Evolutionary conservation across 2,113 vertebrate species (phyloP).

Genomic region (Hippopotamus amphibius): DNA sequence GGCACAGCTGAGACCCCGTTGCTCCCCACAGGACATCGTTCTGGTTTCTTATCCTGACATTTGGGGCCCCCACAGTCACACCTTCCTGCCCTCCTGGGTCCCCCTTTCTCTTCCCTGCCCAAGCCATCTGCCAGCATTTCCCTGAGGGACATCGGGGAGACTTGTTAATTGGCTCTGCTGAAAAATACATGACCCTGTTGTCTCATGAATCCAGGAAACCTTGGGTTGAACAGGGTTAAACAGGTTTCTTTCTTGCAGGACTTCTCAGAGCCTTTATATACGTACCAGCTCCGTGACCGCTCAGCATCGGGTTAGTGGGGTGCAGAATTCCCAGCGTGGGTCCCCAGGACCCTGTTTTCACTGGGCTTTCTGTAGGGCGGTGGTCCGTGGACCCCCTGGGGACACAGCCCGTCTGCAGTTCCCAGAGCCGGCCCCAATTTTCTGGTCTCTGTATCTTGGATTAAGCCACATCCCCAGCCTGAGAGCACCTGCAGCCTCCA

Average conservation of each 20-base stretch:
- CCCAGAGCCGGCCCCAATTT: background rate
- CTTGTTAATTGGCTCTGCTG: slow-evolving; percentile 6
- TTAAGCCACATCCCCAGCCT: background rate
- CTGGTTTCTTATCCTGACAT: too few relatives aligned
- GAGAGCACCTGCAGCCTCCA: background rate
- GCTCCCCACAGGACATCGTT: fast-evolving
- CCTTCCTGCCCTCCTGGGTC: background rate
- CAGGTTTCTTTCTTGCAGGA: background rate
- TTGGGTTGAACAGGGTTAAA: background rate
- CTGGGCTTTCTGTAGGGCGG: background rate
- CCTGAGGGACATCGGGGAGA: background rate
- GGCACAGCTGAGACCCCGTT: background rate
- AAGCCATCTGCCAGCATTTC: background rate
- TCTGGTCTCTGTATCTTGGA: background rate
- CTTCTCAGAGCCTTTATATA: background rate
- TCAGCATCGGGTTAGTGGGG: background rate
- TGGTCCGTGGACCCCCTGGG: background rate
- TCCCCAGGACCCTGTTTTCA: background rate
- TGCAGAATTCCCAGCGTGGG: background rate
- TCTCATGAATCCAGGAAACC: background rate
- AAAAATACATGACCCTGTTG: background rate
- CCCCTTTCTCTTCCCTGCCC: background rate
- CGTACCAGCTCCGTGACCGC: background rate
- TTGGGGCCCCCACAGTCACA: background rate
- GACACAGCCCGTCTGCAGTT: background rate